A percentile compares a stretch with the other conserved stretches of the same genome.
Evolutionary conservation across 2,113 vertebrate species (phyloP).

Genomic region (Gymnobelideus leadbeateri): DNA sequence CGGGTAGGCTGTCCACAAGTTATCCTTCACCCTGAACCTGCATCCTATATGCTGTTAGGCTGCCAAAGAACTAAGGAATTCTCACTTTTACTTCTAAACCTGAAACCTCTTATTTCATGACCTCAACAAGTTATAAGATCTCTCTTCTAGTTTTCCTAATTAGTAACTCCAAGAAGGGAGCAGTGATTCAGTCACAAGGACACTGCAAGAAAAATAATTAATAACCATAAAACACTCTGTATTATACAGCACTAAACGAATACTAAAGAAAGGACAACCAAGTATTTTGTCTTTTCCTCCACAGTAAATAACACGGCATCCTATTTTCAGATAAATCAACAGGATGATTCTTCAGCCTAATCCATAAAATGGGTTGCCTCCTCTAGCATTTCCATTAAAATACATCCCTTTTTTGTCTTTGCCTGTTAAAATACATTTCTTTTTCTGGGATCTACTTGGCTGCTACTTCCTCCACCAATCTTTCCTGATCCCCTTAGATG

Average conservation of each 20-base stretch:
- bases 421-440: too few relatives aligned
- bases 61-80: background rate
- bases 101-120: background rate
- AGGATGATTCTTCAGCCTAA: background rate
- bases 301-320: slow-evolving; percentile 60
- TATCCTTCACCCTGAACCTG: background rate
- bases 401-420: too few relatives aligned
- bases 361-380: slow-evolving; percentile 42
- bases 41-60: background rate
- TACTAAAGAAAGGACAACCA: background rate
- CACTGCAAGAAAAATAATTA: slow-evolving; percentile 42
- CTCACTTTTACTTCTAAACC: background rate
- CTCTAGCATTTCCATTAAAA: background rate
- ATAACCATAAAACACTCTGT: slow-evolving; percentile 54
- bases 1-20: background rate
- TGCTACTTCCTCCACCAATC: too few relatives aligned
- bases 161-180: slow-evolving; percentile 29
- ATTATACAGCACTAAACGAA: slow-evolving; percentile 35
- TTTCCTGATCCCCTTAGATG: too few relatives aligned
- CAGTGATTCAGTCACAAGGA: slow-evolving; percentile 26
- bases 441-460: too few relatives aligned
- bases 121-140: slow-evolving; percentile 29
- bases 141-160: slow-evolving; percentile 46
- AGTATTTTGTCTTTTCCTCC: slow-evolving; percentile 28
- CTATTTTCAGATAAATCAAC: slow-evolving; percentile 36